Evolutionary conservation across 2,113 vertebrate genomes (phyloP).

Genomic region (Gasterosteus nipponicus): DNA sequence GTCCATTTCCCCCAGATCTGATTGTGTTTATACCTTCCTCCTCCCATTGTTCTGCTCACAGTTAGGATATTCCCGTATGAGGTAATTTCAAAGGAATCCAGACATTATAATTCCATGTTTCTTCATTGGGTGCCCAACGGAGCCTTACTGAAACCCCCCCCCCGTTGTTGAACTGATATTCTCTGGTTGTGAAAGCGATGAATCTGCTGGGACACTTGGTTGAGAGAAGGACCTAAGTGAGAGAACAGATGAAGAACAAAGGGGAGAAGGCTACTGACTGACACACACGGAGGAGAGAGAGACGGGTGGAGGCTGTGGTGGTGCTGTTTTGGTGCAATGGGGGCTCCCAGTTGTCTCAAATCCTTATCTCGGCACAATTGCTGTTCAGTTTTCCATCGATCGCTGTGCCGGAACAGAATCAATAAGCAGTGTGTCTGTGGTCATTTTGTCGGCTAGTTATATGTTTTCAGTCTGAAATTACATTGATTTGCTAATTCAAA

Average conservation of each 20-base stretch:
- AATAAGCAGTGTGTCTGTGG: constrained; percentile 15
- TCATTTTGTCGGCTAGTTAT: not conserved
- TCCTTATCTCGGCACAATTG: not conserved
- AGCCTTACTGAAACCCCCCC: not conserved
- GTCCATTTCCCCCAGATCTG: not conserved
- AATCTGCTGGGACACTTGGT: not conserved
- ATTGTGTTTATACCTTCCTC: not conserved
- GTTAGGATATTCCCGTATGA: constrained; percentile 4
- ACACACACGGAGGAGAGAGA: not conserved
- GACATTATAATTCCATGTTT: not conserved
- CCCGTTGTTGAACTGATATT: not conserved
- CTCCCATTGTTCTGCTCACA: not conserved
- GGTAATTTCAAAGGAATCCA: constrained; percentile 21
- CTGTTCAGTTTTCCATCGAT: constrained; percentile 21
- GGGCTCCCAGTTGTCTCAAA: not conserved
- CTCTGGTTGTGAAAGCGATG: not conserved
- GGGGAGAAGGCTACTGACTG: not conserved
- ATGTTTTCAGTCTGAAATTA: constrained; percentile 15
- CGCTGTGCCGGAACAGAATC: constrained; percentile 14
- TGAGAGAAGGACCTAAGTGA: constrained; percentile 1
- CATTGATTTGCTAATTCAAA: constrained; percentile 19
- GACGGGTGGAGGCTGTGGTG: not conserved
- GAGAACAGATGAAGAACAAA: not conserved
- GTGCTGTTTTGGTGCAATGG: not conserved
- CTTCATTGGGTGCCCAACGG: constrained; percentile 24